A percentile compares a stretch with the other conserved stretches of the same genome.
phyloP scores from a whole-genome alignment of 1,140 invertebrate genomes.

The Danaus melanippus region DNA sequence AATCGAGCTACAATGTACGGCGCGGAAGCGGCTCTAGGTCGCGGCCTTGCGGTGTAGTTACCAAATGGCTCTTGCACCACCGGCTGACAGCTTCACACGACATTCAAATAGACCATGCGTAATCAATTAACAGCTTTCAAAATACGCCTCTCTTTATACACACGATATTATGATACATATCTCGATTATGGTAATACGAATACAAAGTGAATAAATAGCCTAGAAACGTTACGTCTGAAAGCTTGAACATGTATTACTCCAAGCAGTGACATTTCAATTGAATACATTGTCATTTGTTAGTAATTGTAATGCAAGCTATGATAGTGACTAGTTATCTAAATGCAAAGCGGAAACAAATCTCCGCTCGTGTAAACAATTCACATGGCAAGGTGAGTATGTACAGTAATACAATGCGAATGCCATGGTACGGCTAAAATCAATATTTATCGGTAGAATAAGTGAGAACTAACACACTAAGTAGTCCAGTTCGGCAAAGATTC shows the following conservation, averaged over 20 bases:
- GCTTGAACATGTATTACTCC: neutral
- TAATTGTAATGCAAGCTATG: slow-evolving; percentile 18
- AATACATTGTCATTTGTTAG: slow-evolving; percentile 14
- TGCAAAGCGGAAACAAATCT: slow-evolving; percentile 11
- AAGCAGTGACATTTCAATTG: slow-evolving; percentile 14
- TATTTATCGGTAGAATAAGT: slow-evolving; percentile 16
- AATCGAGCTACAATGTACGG: slow-evolving; percentile 26
- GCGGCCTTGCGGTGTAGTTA: slow-evolving; percentile 44
- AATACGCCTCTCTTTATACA: too few relatives aligned
- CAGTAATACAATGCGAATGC: slow-evolving; percentile 5
- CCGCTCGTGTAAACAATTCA: slow-evolving; percentile 5
- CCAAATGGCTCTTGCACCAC: slow-evolving; percentile 23
- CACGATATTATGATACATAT: neutral
- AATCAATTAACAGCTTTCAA: too few relatives aligned
- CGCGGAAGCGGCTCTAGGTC: slow-evolving; percentile 61
- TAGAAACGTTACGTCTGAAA: too few relatives aligned
- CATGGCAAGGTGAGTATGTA: neutral
- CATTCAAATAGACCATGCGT: neutral
- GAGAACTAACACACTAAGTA: slow-evolving; percentile 18
- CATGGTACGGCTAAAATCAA: slow-evolving; percentile 7
- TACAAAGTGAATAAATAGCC: too few relatives aligned
- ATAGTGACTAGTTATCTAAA: slow-evolving; percentile 8
- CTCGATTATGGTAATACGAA: too few relatives aligned
- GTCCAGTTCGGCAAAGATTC: slow-evolving; percentile 47
- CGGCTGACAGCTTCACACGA: slow-evolving; percentile 16